These are phyloP conservation scores for Pinna nobilis DNA, from an alignment of 1,140 invertebrate genomes.

Conservation along the genomic window DNA sequence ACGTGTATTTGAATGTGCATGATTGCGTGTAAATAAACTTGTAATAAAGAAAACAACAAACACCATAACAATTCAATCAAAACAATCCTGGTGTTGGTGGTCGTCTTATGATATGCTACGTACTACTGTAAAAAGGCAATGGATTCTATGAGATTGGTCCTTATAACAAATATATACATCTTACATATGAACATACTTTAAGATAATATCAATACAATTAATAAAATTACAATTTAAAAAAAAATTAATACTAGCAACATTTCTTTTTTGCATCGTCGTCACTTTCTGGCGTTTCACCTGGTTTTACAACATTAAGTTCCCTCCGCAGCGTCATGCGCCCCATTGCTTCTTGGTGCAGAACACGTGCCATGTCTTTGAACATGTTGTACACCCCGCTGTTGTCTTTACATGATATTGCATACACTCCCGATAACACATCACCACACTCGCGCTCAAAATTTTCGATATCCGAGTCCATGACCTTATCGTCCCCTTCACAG, in stretches of 20 bases:
- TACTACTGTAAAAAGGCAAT: too few species aligned
- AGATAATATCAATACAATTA: too few species aligned
- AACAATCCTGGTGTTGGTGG: too few species aligned
- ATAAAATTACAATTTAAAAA: neutral
- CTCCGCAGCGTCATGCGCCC: conserved; percentile 64
- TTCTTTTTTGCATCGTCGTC: conserved; percentile 47
- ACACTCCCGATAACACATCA: conserved; percentile 90
- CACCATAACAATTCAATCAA: too few species aligned
- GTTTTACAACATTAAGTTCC: conserved; percentile 58
- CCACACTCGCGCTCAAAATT: conserved; percentile 95
- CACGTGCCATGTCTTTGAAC: conserved; percentile 89
- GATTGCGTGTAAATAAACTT: too few species aligned
- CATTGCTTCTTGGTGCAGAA: conserved; percentile 60
- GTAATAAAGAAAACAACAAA: too few species aligned
- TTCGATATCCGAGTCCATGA: conserved; percentile 92
- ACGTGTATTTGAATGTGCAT: too few species aligned
- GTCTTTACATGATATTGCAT: conserved; percentile 93
- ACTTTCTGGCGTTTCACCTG: conserved; percentile 61
- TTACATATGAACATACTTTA: too few species aligned
- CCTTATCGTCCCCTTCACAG: conserved; percentile 77
- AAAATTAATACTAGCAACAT: conserved; percentile 41
- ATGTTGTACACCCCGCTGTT: conserved; percentile 91
- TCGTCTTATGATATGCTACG: too few species aligned
- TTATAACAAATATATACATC: too few species aligned
- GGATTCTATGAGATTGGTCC: too few species aligned